Evolutionary conservation across 2,113 vertebrate genomes (phyloP).

Genomic region (Nesoenas mayeri): DNA sequence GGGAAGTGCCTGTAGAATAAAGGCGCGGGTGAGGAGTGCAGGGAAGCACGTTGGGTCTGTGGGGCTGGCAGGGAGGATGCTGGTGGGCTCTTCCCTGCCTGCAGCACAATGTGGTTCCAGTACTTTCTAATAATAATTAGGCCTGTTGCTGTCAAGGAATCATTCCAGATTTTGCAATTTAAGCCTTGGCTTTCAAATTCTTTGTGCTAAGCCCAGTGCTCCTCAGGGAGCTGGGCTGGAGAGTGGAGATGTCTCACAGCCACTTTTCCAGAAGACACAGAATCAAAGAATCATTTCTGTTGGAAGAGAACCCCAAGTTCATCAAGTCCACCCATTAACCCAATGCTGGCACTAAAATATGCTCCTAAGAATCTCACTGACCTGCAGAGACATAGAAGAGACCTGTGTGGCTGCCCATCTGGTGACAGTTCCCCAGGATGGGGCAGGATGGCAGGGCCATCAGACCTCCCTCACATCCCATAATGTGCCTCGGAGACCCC

Average conservation of each 20-base stretch:
- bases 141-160: background rate
- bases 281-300: no score
- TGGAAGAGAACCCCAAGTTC: no score
- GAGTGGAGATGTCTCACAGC: background rate
- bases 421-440: background rate
- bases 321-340: no score
- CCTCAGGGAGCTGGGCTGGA: background rate
- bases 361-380: no score
- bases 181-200: background rate
- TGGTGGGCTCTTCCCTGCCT: background rate
- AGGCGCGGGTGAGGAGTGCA: no score
- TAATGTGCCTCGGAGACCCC: no score
- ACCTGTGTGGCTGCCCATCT: background rate
- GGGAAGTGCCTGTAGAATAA: background rate
- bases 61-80: background rate
- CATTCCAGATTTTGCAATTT: background rate
- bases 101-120: background rate
- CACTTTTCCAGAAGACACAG: background rate
- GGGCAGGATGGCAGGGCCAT: no score
- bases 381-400: background rate
- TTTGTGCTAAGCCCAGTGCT: rapidly evolving
- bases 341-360: no score
- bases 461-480: no score
- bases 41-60: background rate
- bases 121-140: constrained; percentile 17